These are phyloP conservation scores for Tachysurus fulvidraco DNA, from an alignment of 2,113 vertebrate genomes.

Conservation along the genomic window DNA sequence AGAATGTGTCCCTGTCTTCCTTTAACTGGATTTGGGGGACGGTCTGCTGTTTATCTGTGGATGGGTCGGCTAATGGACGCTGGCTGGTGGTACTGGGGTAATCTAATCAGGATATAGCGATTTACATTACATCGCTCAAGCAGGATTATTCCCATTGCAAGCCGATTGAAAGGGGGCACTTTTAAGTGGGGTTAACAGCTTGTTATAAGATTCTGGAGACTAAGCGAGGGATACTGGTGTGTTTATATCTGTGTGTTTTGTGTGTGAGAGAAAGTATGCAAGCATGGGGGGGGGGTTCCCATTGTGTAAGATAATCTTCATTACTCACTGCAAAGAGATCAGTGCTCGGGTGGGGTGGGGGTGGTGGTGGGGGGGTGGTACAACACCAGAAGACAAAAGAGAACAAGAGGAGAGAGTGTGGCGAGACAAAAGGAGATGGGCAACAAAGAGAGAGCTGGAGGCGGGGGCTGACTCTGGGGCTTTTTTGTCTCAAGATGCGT, in stretches of 20 bases:
- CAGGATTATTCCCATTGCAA: conserved; percentile 61
- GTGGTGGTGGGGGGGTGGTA: conserved; percentile 30
- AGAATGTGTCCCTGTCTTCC: conserved; percentile 48
- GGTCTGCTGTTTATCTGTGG: conserved; percentile 58
- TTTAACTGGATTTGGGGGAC: conserved; percentile 60
- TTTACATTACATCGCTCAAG: conserved; percentile 61
- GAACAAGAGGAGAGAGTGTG: conserved; percentile 43
- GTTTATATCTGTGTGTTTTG: conserved; percentile 26
- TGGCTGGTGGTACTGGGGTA: conserved; percentile 55
- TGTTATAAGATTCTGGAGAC: conserved; percentile 58
- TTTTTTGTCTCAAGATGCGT: conserved; percentile 51
- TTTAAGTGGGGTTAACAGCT: conserved; percentile 67
- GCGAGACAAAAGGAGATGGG: conserved; percentile 51
- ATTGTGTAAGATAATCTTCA: conserved; percentile 62
- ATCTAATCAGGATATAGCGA: conserved; percentile 63
- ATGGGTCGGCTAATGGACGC: conserved; percentile 53
- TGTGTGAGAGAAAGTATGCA: conserved; percentile 10
- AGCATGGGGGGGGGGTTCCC: conserved; percentile 1
- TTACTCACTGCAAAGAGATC: conserved; percentile 58
- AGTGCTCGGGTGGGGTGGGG: conserved; percentile 46
- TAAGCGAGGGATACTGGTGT: conserved; percentile 49
- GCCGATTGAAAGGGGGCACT: conserved; percentile 60
- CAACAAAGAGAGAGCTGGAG: conserved; percentile 34
- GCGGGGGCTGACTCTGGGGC: conserved; percentile 40
- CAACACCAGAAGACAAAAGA: conserved; percentile 50